Evolutionary conservation across 2,888 invertebrate genomes (phyloP).

Genomic region (Bellardia bayeri): DNA sequence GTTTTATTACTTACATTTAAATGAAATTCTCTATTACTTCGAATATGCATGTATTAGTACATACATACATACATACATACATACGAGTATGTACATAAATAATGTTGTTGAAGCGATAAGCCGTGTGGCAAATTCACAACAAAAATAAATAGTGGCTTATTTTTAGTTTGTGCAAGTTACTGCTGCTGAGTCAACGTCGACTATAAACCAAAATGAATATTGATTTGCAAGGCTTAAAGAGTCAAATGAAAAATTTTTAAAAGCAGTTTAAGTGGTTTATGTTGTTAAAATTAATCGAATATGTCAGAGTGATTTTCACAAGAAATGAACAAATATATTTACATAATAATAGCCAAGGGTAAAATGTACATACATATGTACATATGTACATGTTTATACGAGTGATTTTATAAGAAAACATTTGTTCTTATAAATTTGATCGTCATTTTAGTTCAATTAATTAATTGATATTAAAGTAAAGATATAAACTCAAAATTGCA

Average conservation of each 20-base stretch:
- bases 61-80: no score
- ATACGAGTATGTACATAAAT: background rate
- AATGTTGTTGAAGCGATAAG: slow-evolving; percentile 26
- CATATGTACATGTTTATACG: no score
- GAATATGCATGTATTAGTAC: background rate
- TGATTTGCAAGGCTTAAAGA: slow-evolving; percentile 40
- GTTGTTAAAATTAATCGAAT: slow-evolving; percentile 4
- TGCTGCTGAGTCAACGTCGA: slow-evolving; percentile 4
- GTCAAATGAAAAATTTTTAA: background rate
- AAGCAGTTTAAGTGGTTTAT: slow-evolving; percentile 37
- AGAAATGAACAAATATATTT: no score
- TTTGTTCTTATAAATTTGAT: no score
- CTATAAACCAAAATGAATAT: slow-evolving; percentile 32
- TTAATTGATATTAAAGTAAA: no score
- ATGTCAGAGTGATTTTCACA: background rate
- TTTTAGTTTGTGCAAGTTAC: slow-evolving; percentile 54
- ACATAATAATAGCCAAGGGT: no score
- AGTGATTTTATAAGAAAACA: no score
- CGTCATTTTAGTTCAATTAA: no score
- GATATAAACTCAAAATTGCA: no score
- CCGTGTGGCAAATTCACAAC: slow-evolving; percentile 41
- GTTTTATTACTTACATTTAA: slow-evolving; percentile 1
- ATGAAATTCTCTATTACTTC: slow-evolving; percentile 6
- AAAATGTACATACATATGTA: no score
- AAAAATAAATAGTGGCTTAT: slow-evolving; percentile 59